Conservation (phyloP, 2,113 vertebrate genomes). For the Taurulus bubalis region DNA sequence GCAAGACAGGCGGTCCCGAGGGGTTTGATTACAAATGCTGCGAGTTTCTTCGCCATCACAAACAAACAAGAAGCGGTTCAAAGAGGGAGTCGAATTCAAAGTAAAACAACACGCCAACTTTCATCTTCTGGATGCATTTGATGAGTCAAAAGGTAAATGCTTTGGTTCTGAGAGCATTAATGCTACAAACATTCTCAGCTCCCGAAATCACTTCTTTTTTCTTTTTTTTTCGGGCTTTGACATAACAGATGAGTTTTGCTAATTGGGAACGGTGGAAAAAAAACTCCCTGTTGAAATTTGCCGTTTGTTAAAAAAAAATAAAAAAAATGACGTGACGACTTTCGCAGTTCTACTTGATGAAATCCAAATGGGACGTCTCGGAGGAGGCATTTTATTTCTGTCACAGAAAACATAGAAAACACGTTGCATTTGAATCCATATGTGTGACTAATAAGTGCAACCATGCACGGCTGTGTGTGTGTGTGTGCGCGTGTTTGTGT, state of each 20-base stretch:
- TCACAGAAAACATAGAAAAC: slow-evolving; percentile 7
- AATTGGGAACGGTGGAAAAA: slow-evolving; percentile 33
- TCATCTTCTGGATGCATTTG: slow-evolving; percentile 66
- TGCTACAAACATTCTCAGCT: slow-evolving; percentile 17
- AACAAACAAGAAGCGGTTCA: slow-evolving; percentile 73
- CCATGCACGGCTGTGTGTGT: not conserved
- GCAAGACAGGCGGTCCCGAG: slow-evolving; percentile 63
- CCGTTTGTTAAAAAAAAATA: slow-evolving; percentile 45
- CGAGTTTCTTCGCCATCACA: slow-evolving; percentile 65
- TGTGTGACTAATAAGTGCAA: slow-evolving; percentile 38
- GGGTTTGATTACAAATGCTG: slow-evolving; percentile 69
- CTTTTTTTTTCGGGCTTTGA: slow-evolving; percentile 20
- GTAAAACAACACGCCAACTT: slow-evolving; percentile 57
- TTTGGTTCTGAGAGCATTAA: slow-evolving; percentile 41
- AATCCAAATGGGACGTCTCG: not conserved
- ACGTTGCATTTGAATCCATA: slow-evolving; percentile 19
- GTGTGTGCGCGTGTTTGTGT: not conserved
- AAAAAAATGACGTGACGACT: slow-evolving; percentile 9
- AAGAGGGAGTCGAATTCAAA: slow-evolving; percentile 74
- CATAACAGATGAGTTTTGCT: slow-evolving; percentile 39
- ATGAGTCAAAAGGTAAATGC: slow-evolving; percentile 56
- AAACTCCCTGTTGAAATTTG: slow-evolving; percentile 23
- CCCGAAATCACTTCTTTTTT: slow-evolving; percentile 12
- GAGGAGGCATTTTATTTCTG: slow-evolving; percentile 22
- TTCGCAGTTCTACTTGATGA: slow-evolving; percentile 13